Conservation (phyloP, 2,797 vertebrate genomes). For the Gallinago solitaria region DNA sequence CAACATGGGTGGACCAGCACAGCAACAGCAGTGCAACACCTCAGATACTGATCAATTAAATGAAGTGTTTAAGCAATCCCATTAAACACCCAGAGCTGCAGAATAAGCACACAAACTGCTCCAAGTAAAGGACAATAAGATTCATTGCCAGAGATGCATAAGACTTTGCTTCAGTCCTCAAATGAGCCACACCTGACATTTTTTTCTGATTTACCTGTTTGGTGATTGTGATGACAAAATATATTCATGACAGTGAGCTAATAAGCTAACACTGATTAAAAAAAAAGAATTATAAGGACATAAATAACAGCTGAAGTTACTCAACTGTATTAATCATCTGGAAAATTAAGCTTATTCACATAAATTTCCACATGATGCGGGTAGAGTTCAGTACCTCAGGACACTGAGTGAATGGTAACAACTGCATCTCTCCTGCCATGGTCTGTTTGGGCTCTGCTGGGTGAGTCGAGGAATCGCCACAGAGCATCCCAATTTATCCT, state of each 20-base stretch:
- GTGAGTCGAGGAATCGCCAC: not conserved
- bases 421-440: no score
- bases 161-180: not conserved
- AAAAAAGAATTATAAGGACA: not conserved
- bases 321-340: not conserved
- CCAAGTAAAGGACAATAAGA: not conserved
- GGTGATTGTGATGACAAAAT: not conserved
- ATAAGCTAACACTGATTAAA: not conserved
- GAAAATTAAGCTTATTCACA: not conserved
- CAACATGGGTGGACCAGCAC: accelerated
- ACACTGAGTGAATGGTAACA: accelerated
- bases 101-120: not conserved
- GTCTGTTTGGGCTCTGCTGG: not conserved
- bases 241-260: not conserved
- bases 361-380: not conserved
- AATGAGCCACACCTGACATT: accelerated
- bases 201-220: not conserved
- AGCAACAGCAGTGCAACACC: not conserved
- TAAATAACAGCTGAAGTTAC: not conserved
- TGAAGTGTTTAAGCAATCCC: accelerated
- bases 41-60: not conserved
- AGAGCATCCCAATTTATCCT: not conserved
- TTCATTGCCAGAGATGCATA: accelerated
- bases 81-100: not conserved
- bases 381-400: accelerated